Evolutionary conservation across 2,888 invertebrate species (phyloP), one percentile per base, ranked within the genome.

Genomic region (Apoda limacodes): DNA sequence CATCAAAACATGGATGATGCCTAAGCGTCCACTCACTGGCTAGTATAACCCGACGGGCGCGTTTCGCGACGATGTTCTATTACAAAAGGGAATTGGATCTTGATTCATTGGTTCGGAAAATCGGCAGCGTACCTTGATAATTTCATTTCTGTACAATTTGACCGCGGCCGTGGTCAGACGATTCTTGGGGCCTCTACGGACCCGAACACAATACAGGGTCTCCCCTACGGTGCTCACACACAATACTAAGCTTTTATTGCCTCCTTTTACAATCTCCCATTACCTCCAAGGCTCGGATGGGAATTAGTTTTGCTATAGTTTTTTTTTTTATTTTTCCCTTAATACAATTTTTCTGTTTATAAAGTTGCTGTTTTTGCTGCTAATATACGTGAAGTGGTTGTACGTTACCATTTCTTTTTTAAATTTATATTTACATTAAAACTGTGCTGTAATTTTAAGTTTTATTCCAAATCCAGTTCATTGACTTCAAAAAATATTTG

Each of bases 121-220:
- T 80, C 80, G 80, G 75, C 74, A 78, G 65, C 76, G 80, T 78
- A 78, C 80, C 80, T 80, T 80, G 80, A 80, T 80, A 80, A 80
- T 80, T 80, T 78, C 80, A 80, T 80, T 80, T 80, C 80, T 80
- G 78, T 78, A 80, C 80, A 80, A 80, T 80, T 80, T 80, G 80
- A 78, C 75, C 80, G 78, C 70, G 69, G 60, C 68, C 69, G 74
- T 72, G 76, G 76, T 75, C 76, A 70, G 76, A 54, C 75, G 72
- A 70, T 70, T 72, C 74, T 70, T 71, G 64, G 67, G 67, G 60
- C 65, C 75, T 65, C 72, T 53, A 60, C 58, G 74, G 76, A 57
- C 62, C 64, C 69, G 61, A 65, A 63, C 54, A 78, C 75, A 78
- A 78, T 78, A 72, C 76, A 59, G 52, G 55, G 58, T 61, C 63